phyloP scores from a whole-genome alignment of 1,140 invertebrate species.

The Metaphire vulgaris region DNA sequence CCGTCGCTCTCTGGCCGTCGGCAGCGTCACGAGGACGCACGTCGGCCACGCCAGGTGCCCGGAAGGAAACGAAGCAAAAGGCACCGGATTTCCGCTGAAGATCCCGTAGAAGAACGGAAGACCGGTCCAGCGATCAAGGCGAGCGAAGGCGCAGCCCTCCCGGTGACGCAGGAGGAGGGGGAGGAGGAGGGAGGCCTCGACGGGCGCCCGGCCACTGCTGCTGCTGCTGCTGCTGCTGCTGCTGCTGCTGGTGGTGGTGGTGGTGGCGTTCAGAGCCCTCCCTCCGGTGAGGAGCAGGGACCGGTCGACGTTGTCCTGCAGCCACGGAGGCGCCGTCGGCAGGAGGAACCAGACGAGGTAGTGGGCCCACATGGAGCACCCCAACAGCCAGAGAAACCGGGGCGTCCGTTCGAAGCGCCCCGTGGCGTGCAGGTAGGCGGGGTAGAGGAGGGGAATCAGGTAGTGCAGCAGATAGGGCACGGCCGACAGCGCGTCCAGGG shows the following conservation, averaged over 20 bases:
- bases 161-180: constrained; percentile 2
- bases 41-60: constrained; percentile 28
- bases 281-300: background rate
- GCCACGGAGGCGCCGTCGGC: constrained; percentile 29
- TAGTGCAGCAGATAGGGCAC: constrained; percentile 29
- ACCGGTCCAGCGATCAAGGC: constrained; percentile 18
- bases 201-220: background rate
- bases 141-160: constrained; percentile 28
- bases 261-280: background rate
- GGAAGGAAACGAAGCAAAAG: constrained; percentile 30
- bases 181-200: background rate
- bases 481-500: constrained; percentile 19
- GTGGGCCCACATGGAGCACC: constrained; percentile 20
- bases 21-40: constrained; percentile 17
- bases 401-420: background rate
- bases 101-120: constrained; percentile 25
- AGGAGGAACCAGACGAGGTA: constrained; percentile 30
- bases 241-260: background rate
- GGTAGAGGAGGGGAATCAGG: constrained; percentile 23
- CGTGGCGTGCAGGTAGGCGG: constrained; percentile 7
- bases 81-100: constrained; percentile 28
- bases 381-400: constrained; percentile 25
- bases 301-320: constrained; percentile 8
- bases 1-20: background rate
- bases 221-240: background rate